phyloP scores from a whole-genome alignment of 1,140 invertebrate species.

The Magallana angulata region DNA sequence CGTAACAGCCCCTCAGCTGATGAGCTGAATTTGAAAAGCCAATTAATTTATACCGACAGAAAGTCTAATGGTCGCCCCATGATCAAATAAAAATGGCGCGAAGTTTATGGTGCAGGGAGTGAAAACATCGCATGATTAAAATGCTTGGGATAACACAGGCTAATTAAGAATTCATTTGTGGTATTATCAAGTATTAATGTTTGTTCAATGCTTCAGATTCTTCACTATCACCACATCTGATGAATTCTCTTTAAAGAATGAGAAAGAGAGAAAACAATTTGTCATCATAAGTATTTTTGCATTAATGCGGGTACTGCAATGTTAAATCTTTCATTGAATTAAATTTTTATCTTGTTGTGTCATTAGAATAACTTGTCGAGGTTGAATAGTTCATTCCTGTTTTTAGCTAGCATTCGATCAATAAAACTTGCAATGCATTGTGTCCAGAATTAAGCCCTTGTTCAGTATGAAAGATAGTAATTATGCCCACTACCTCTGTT shows the following conservation, averaged over 20 bases:
- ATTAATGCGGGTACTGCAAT: no score
- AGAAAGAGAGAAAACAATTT: not conserved
- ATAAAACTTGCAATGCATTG: no score
- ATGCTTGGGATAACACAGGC: not conserved
- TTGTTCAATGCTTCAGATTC: not conserved
- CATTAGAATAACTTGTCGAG: no score
- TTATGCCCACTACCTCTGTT: no score
- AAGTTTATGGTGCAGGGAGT: not conserved
- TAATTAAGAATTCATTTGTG: conserved; percentile 4
- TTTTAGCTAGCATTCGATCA: no score
- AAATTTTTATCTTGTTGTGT: no score
- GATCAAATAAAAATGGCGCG: conserved; percentile 14
- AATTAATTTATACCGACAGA: conserved; percentile 28
- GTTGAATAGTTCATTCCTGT: no score
- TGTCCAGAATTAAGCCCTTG: no score
- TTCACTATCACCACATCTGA: not conserved
- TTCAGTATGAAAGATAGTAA: no score
- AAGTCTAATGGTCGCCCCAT: conserved; percentile 10
- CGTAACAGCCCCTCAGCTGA: not conserved
- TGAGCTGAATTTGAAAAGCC: conserved; percentile 33
- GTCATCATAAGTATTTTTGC: not conserved
- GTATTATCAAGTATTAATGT: not conserved
- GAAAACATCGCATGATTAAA: conserved; percentile 7
- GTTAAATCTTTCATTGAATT: no score
- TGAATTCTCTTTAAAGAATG: not conserved